Percentiles rank a stretch among this genome's conserved stretches.
Conservation (phyloP, 2,888 invertebrate species). For the Dysmachus trigonus region DNA sequence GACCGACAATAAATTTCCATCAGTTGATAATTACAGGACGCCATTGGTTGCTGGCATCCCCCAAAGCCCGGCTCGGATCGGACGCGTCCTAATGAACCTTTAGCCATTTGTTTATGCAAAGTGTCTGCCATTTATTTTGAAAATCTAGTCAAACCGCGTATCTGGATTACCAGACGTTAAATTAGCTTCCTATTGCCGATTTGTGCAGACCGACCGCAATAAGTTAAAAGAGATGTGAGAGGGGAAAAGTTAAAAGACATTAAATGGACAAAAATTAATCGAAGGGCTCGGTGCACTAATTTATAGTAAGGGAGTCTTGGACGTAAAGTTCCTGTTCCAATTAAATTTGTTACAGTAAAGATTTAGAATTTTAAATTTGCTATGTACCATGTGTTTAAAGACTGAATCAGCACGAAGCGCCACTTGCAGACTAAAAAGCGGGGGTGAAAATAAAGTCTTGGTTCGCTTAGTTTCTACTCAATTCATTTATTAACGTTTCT, state of each 20-base stretch:
- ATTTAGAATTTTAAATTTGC: too few relatives aligned
- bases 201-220: neutral
- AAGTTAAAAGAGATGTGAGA: neutral
- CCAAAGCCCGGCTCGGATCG: neutral
- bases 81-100: neutral
- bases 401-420: too few relatives aligned
- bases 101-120: constrained; percentile 15
- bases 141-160: constrained; percentile 5
- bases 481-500: too few relatives aligned
- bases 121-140: constrained; percentile 22
- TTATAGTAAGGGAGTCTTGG: too few relatives aligned
- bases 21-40: constrained; percentile 30
- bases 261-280: neutral
- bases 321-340: too few relatives aligned
- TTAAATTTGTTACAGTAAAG: too few relatives aligned
- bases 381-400: too few relatives aligned
- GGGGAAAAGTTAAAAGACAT: neutral
- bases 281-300: neutral
- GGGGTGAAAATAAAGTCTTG: too few relatives aligned
- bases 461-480: too few relatives aligned
- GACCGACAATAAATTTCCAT: constrained; percentile 17
- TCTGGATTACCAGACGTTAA: constrained; percentile 9
- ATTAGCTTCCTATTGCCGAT: neutral
- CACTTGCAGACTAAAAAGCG: too few relatives aligned
- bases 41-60: neutral